Percentiles rank a stretch among this genome's conserved stretches.
Conservation (phyloP, 2,888 invertebrate species). For the Allophyes oxyacanthae region DNA sequence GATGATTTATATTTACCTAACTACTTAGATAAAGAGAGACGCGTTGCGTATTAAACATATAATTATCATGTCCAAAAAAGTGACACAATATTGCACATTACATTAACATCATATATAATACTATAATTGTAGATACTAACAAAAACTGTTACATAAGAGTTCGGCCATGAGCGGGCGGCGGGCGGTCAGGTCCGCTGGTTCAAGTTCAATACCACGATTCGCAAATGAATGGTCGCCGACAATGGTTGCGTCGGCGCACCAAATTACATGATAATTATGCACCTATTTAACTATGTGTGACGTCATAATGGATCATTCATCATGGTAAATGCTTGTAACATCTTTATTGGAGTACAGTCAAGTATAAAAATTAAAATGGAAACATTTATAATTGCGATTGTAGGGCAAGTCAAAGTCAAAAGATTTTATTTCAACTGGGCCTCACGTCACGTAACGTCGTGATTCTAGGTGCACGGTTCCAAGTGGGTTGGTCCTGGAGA, state of each 20-base stretch:
- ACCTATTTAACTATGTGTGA: conserved; percentile 19
- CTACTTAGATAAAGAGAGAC: not conserved
- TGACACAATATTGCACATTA: conserved; percentile 14
- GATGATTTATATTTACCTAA: not conserved
- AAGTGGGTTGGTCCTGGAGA: too few species aligned
- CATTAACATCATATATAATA: conserved; percentile 16
- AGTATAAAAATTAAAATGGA: not conserved
- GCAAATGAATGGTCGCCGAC: conserved; percentile 27
- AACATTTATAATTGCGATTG: too few species aligned
- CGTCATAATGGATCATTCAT: not conserved
- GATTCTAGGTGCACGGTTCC: too few species aligned
- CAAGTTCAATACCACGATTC: conserved; percentile 58
- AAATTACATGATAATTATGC: conserved; percentile 31
- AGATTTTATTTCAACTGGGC: too few species aligned
- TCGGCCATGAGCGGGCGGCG: conserved; percentile 49
- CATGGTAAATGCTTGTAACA: not conserved
- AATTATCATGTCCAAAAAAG: conserved; percentile 18
- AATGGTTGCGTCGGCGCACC: conserved; percentile 17
- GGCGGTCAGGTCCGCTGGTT: conserved; percentile 38
- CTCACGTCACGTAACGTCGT: too few species aligned
- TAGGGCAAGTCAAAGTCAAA: too few species aligned
- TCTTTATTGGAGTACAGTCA: not conserved
- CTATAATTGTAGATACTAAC: conserved; percentile 31
- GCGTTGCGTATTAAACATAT: not conserved
- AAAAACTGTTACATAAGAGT: conserved; percentile 41